Evolutionary conservation across 2,797 vertebrate species (phyloP), one percentile per base, ranked within the genome.

Genomic region (Acomys russatus): DNA sequence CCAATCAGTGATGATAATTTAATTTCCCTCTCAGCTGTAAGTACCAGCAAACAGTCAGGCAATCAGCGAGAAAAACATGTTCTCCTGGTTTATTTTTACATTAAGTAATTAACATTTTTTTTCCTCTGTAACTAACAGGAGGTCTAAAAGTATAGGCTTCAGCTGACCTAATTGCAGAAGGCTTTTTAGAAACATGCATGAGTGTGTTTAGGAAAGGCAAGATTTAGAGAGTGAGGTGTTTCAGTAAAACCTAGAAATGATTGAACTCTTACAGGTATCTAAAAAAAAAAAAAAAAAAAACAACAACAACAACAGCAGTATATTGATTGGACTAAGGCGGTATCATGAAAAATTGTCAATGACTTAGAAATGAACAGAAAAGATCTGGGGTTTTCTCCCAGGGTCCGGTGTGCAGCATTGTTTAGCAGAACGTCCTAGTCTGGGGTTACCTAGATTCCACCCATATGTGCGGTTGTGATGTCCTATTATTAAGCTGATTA

Each of bases 11-110:
- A 97, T 97, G 96, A 88, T 98, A 96, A 97, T 98, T 98, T 98
- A 97, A 98, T 98, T 98, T 98, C 96, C 96, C 95, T 97, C 97
- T 98, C 93, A 98, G 96, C 95, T 95, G 30, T 98, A 98, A 98
- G 96, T 97, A 98, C 93, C 84, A 97, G 97, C 97, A 96, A 98
- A 98, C 96, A 96, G 98, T 90, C 94, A 97, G 97, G 97, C 96
- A 98, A 98, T 98, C 98, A 98, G 97, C 61, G 97, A 96, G 61
- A 85, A 90, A 98, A 97, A 68, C 64, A 91, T 96, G 95, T 97
- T 98, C 94, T 97, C 94, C 96, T 88, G 82, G 90, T 97, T 97
- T 98, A 97, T 98, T 98, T 98, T 98, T 98, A 98, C 98, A 98
- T 98, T 44, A 98, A 97, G 91, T 97, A 97, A 98, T 98, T 97